Evolutionary conservation across 1,140 invertebrate species (phyloP), one percentile per base, ranked within the genome.

Genomic region (Pogonomyrmex californicus): DNA sequence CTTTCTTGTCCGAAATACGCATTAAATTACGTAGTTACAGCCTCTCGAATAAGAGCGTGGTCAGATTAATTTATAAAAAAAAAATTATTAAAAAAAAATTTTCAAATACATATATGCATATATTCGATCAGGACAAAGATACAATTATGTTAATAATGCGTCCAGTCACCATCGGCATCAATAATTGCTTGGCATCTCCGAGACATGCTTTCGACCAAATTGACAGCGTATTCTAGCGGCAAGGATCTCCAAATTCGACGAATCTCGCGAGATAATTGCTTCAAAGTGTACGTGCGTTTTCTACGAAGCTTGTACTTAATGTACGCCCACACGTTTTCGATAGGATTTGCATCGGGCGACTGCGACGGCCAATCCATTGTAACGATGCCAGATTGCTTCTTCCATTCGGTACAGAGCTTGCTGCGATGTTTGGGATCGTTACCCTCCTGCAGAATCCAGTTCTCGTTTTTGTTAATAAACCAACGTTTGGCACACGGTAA

Each of bases 391-490:
- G 14, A n/a, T 63, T 63, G 36, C 6, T 38, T 0, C 17, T 63
- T 63, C 12, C 63, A 41, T 7, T n/a, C 63, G 38, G 9, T 66
- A 44, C 38, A 23, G 23, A 23, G 23, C 23, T 23, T 23, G 23
- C 23, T 70, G 10, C 66, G 66, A 2, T 70, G 44, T 33, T 70
- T 70, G 1, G 44, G 66, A 33, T 70, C 44, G 12, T 30, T 70
- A 14, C 49, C 44, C 4, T 70, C 66, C 12, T 70, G 66, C 4
- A 70, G 66, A 33, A 70, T 49, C 12, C 23, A 70, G 6, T 70
- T 12, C 1, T 70, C 23, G 49, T 70, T 49, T 70, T 70, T 70
- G 1, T 3, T 6, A 1, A 1, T 44, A 33, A 51, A 70, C 41
- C 65, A 68, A 30, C 9, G 1, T 63, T 63, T 7, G 14, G 36